Conservation (phyloP, 2,888 invertebrate genomes). For the Enchytraeus crypticus region DNA sequence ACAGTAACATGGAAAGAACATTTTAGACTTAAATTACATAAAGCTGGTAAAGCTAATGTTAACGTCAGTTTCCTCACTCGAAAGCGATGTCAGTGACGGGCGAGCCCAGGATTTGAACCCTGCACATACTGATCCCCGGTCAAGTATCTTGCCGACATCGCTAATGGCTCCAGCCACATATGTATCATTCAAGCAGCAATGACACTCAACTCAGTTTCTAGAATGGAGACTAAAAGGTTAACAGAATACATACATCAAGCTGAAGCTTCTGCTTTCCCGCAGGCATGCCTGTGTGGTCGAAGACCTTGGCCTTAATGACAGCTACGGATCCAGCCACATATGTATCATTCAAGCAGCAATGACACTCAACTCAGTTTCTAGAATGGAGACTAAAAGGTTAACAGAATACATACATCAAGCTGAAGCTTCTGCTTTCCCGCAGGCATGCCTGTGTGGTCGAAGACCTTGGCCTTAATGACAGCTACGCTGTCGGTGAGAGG, state of each 20-base stretch:
- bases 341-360: no score
- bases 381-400: neutral
- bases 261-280: conserved; percentile 90
- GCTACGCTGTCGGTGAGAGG: conserved; percentile 65
- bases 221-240: neutral
- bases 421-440: conserved; percentile 90
- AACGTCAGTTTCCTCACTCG: no score
- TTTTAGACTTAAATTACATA: no score
- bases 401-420: conserved; percentile 61
- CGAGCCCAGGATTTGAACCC: no score
- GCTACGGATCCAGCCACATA: conserved; percentile 53
- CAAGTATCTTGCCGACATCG: no score
- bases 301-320: conserved; percentile 76
- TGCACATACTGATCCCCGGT: no score
- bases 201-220: neutral
- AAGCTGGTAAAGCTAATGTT: no score
- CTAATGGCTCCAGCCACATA: no score
- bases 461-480: conserved; percentile 76
- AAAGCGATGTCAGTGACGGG: no score
- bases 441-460: conserved; percentile 80
- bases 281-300: conserved; percentile 80
- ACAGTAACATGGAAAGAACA: no score
- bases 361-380: neutral
- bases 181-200: no score
- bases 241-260: conserved; percentile 61